Percentiles rank a stretch among this genome's conserved stretches.
Conservation (phyloP, 2,888 invertebrate species). For the Alitta virens region DNA sequence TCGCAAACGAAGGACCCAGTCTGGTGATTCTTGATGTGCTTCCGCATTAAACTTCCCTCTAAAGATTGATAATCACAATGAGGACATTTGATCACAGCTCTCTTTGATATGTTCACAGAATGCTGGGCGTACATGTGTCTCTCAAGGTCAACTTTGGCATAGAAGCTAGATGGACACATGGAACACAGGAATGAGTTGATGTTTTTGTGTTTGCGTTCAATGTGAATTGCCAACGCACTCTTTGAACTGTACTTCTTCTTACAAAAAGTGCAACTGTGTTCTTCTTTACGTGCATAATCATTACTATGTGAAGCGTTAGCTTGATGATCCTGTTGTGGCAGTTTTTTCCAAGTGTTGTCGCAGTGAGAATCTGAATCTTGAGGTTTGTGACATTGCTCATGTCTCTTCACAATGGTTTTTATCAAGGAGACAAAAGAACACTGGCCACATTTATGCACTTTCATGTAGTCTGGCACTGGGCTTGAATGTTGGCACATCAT, state of each 20-base stretch:
- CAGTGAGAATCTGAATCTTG: not conserved
- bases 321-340: not conserved
- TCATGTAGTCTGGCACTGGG: not conserved
- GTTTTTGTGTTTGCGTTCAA: not conserved
- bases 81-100: not conserved
- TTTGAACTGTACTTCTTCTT: not conserved
- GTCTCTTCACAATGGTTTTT: not conserved
- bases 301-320: too few relatives aligned
- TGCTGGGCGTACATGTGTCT: not conserved
- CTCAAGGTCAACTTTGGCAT: not conserved
- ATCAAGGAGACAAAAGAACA: not conserved
- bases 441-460: not conserved
- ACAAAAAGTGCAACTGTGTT: not conserved
- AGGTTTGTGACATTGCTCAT: not conserved
- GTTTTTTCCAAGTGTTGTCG: not conserved
- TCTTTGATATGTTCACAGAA: not conserved
- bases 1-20: not conserved
- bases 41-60: not conserved
- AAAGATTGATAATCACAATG: not conserved
- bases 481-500: not conserved
- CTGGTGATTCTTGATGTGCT: slow-evolving; percentile 1
- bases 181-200: not conserved
- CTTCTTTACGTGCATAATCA: not conserved
- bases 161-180: not conserved
- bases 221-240: not conserved